These are phyloP conservation scores for Sander vitreus DNA, from an alignment of 2,113 vertebrate species.

Conservation along the genomic window DNA sequence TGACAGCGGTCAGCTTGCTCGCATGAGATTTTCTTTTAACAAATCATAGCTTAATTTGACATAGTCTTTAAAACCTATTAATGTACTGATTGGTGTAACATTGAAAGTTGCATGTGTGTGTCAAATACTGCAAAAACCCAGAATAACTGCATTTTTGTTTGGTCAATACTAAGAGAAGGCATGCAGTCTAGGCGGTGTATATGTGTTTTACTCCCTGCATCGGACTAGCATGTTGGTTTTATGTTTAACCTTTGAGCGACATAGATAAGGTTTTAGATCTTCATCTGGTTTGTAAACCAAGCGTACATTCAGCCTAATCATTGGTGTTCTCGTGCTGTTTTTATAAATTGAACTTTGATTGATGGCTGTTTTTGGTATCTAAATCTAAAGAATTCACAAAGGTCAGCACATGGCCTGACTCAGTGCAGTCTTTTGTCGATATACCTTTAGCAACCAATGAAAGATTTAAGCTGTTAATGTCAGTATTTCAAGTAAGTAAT, in stretches of 20 bases:
- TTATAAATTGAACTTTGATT: slow-evolving; percentile 1
- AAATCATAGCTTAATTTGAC: too few species aligned
- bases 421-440: background rate
- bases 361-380: background rate
- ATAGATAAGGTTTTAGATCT: slow-evolving; percentile 34
- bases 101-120: background rate
- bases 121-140: background rate
- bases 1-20: too few species aligned
- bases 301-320: background rate
- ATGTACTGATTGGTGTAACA: too few species aligned
- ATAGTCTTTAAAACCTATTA: too few species aligned
- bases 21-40: too few species aligned
- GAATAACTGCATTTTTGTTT: background rate
- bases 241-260: slow-evolving; percentile 36
- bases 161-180: background rate
- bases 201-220: background rate
- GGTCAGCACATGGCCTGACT: background rate
- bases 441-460: background rate
- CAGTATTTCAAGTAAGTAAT: background rate
- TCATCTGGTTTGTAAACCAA: slow-evolving; percentile 10
- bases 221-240: background rate
- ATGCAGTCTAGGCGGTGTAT: background rate
- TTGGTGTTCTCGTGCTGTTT: background rate
- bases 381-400: slow-evolving; percentile 1
- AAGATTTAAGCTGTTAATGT: background rate